Conservation (phyloP, 2,113 vertebrate species). For the Oxyura jamaicensis region DNA sequence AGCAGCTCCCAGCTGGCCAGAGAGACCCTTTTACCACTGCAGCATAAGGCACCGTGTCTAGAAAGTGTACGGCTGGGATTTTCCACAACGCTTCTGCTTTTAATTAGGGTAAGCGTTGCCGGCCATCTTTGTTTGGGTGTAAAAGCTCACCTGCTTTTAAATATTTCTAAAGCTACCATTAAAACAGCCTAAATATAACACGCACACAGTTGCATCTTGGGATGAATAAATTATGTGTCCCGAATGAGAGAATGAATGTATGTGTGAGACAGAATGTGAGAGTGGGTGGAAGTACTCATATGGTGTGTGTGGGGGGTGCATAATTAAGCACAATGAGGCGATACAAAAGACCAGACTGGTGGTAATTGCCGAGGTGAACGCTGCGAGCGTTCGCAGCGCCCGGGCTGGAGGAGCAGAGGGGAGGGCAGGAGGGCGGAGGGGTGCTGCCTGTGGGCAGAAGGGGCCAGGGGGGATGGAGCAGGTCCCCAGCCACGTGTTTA, state of each 20-base stretch:
- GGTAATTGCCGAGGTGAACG: conserved; percentile 70
- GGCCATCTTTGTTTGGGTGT: conserved; percentile 74
- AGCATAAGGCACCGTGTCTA: conserved; percentile 64
- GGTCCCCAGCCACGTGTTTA: not conserved
- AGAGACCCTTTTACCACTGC: conserved; percentile 53
- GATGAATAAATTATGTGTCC: conserved; percentile 76
- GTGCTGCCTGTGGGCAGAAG: not conserved
- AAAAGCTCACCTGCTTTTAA: conserved; percentile 75
- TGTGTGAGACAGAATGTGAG: conserved; percentile 79
- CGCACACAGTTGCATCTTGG: conserved; percentile 71
- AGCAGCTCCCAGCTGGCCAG: conserved; percentile 67
- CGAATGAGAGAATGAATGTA: conserved; percentile 75
- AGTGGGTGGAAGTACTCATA: conserved; percentile 80
- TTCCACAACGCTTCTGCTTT: conserved; percentile 62
- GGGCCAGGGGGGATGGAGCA: not conserved
- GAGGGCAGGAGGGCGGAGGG: not conserved
- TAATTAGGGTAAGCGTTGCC: conserved; percentile 68
- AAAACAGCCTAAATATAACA: conserved; percentile 73
- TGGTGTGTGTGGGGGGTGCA: conserved; percentile 74
- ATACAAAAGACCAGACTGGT: conserved; percentile 67
- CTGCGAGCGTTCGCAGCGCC: conserved; percentile 12
- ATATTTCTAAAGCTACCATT: conserved; percentile 75
- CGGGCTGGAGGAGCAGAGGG: conserved; percentile 15
- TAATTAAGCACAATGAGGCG: conserved; percentile 77
- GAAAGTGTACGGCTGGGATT: conserved; percentile 56